phyloP scores from a whole-genome alignment of 1,140 invertebrate genomes.

The Zaprionus inermis region DNA sequence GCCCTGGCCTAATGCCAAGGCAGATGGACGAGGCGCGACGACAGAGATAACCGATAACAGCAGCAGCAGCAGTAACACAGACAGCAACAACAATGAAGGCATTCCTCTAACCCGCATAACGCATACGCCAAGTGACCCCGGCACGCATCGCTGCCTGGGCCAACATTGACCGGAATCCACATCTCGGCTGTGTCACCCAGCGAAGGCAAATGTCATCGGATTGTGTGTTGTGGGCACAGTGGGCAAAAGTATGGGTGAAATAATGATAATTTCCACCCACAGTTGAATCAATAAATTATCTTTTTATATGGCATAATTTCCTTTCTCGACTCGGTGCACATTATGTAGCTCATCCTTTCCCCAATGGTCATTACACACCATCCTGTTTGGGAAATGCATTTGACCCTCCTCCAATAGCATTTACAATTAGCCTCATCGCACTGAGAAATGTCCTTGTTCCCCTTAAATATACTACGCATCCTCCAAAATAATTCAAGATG shows the following conservation, averaged over 20 bases:
- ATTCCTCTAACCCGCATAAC: constrained; percentile 44
- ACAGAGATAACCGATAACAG: constrained; percentile 58
- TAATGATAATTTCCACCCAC: background rate
- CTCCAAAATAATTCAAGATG: background rate
- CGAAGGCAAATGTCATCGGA: constrained; percentile 21
- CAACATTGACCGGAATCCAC: constrained; percentile 55
- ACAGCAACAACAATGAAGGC: constrained; percentile 25
- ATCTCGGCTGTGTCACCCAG: constrained; percentile 35
- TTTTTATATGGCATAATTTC: no score
- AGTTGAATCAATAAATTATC: no score
- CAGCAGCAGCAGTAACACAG: constrained; percentile 31
- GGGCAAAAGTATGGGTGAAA: background rate
- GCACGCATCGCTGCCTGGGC: constrained; percentile 69
- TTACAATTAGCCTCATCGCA: background rate
- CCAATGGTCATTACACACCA: no score
- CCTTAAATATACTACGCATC: background rate
- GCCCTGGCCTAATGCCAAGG: constrained; percentile 60
- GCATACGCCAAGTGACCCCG: constrained; percentile 37
- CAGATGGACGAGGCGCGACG: constrained; percentile 57
- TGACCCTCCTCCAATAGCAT: background rate
- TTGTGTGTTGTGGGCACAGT: constrained; percentile 8
- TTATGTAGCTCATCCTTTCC: no score
- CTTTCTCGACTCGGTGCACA: no score
- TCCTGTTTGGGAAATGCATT: background rate
- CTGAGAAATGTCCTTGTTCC: background rate